These are phyloP conservation scores for Meandrusa payeni DNA, from an alignment of 2,888 invertebrate species.

Conservation along the genomic window DNA sequence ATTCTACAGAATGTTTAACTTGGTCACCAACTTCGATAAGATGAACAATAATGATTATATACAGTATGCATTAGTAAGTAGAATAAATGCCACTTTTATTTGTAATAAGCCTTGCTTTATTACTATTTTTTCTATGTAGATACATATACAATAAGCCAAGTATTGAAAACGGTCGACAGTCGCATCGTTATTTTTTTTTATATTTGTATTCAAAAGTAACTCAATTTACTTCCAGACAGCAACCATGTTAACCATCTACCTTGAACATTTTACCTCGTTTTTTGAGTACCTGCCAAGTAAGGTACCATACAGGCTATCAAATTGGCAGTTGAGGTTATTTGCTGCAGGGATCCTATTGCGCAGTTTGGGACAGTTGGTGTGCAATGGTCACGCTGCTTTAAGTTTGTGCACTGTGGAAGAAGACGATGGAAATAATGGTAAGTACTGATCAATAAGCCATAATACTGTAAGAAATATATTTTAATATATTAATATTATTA, in stretches of 20 bases:
- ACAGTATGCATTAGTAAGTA: conserved; percentile 85
- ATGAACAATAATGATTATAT: conserved; percentile 83
- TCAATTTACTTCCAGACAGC: conserved; percentile 80
- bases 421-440: conserved; percentile 31
- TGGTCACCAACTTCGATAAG: conserved; percentile 87
- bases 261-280: conserved; percentile 83
- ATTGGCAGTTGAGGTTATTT: conserved; percentile 62
- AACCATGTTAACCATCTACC: conserved; percentile 83
- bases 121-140: too few species aligned
- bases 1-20: conserved; percentile 85
- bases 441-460: too few species aligned
- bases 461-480: not conserved
- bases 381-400: conserved; percentile 86
- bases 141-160: too few species aligned
- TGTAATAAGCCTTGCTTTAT: too few species aligned
- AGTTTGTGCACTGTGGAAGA: conserved; percentile 44
- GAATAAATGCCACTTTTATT: too few species aligned
- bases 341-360: conserved; percentile 86
- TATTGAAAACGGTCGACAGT: too few species aligned
- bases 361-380: conserved; percentile 89
- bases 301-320: conserved; percentile 47
- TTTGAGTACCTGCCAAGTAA: conserved; percentile 75
- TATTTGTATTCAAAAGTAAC: too few species aligned
- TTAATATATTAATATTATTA: too few species aligned
- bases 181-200: too few species aligned